phyloP scores from a whole-genome alignment of 2,888 invertebrate species.

The Petrolisthes cinctipes region DNA sequence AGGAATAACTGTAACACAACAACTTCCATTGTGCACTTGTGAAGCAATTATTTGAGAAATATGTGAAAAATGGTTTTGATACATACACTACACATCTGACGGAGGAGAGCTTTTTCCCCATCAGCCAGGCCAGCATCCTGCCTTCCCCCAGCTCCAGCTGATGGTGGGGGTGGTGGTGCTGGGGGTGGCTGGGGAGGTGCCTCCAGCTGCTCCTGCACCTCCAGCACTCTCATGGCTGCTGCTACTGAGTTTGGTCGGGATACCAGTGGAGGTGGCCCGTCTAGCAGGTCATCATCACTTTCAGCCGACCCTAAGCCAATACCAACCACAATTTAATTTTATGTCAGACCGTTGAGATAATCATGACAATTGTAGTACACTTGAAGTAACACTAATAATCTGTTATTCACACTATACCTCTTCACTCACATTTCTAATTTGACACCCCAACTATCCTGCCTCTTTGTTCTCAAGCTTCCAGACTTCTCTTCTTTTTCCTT shows the following conservation, averaged over 20 bases:
- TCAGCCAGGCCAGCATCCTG: slow-evolving; percentile 59
- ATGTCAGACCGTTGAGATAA: too few species aligned
- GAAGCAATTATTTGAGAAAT: neutral
- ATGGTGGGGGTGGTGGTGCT: slow-evolving; percentile 45
- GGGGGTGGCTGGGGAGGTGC: slow-evolving; percentile 35
- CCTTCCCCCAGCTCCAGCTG: slow-evolving; percentile 1
- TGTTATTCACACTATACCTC: too few species aligned
- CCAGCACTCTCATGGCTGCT: slow-evolving; percentile 90
- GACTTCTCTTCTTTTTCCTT: too few species aligned
- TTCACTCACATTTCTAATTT: too few species aligned
- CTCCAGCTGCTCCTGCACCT: slow-evolving; percentile 89
- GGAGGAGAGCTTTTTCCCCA: slow-evolving; percentile 68
- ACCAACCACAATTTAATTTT: too few species aligned
- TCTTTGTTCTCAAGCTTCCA: too few species aligned
- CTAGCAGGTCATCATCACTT: slow-evolving; percentile 58
- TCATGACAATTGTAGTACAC: too few species aligned
- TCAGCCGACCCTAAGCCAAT: slow-evolving; percentile 44
- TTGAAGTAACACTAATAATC: too few species aligned
- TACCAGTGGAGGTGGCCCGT: slow-evolving; percentile 62
- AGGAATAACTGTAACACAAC: too few species aligned
- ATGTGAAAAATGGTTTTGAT: neutral
- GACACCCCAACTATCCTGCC: too few species aligned
- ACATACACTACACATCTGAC: slow-evolving; percentile 66
- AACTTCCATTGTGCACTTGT: neutral
- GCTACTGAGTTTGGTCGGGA: slow-evolving; percentile 89